phyloP scores from a whole-genome alignment of 2,113 vertebrate species.

The Clarias batrachus region DNA sequence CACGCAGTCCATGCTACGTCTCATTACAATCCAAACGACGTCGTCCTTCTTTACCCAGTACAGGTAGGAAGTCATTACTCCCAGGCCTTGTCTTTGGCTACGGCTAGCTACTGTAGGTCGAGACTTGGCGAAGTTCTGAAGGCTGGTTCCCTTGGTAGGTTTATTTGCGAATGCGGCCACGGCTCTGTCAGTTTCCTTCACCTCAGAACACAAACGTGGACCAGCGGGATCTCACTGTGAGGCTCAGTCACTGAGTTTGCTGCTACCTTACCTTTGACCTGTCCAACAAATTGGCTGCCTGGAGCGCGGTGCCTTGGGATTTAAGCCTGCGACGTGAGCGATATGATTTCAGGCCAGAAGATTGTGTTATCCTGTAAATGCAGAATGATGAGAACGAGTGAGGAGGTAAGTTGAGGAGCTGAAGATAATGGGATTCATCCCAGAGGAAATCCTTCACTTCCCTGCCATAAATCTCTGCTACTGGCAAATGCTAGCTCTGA shows the following conservation, averaged over 20 bases:
- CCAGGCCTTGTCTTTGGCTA: slow-evolving; percentile 44
- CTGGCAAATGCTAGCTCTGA: neutral
- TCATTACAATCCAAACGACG: slow-evolving; percentile 44
- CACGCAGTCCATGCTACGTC: neutral
- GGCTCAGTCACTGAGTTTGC: neutral
- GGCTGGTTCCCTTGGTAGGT: slow-evolving; percentile 36
- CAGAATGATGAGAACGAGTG: slow-evolving; percentile 29
- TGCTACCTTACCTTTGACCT: slow-evolving; percentile 30
- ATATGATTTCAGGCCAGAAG: neutral
- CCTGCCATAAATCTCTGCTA: slow-evolving; percentile 36
- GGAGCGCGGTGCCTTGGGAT: slow-evolving; percentile 51
- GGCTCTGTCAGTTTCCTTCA: slow-evolving; percentile 48
- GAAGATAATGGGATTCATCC: slow-evolving; percentile 44
- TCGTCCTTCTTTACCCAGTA: slow-evolving; percentile 26
- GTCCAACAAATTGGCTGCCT: slow-evolving; percentile 28
- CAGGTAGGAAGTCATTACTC: slow-evolving; percentile 41
- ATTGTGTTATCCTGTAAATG: slow-evolving; percentile 48
- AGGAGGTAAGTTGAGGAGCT: slow-evolving; percentile 36
- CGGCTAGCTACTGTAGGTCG: slow-evolving; percentile 39
- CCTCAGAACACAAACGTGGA: slow-evolving; percentile 36
- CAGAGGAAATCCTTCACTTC: slow-evolving; percentile 41
- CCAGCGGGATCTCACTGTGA: slow-evolving; percentile 17
- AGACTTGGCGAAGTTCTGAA: slow-evolving; percentile 44
- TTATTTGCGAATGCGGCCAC: slow-evolving; percentile 42
- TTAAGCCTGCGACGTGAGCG: neutral